Evolutionary conservation across 2,888 invertebrate species (phyloP).

Genomic region (Choristoneura rosaceana): DNA sequence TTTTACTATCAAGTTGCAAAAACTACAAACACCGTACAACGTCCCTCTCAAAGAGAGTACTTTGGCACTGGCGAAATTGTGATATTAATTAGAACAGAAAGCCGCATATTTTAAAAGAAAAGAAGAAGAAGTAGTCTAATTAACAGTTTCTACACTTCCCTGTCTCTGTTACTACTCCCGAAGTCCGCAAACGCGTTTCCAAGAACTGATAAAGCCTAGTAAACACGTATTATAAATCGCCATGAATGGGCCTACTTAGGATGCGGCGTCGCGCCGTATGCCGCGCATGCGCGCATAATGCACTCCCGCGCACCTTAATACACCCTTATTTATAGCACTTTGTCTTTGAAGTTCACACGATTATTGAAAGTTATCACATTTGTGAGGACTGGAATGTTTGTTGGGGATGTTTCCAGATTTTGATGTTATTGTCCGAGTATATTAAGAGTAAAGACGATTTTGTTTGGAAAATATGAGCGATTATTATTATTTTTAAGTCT

Average conservation of each 20-base stretch:
- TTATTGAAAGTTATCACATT: conserved; percentile 43
- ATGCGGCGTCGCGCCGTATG: conserved; percentile 7
- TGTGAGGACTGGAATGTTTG: conserved; percentile 24
- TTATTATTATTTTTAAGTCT: too few relatives aligned
- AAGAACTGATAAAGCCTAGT: conserved; percentile 58
- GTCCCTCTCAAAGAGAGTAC: too few relatives aligned
- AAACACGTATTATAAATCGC: conserved; percentile 67
- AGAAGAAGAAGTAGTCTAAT: too few relatives aligned
- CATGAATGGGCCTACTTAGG: conserved; percentile 69
- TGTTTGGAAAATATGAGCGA: too few relatives aligned
- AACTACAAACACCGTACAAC: too few relatives aligned
- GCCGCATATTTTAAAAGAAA: too few relatives aligned
- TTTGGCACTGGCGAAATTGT: too few relatives aligned
- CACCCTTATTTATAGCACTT: conserved; percentile 62
- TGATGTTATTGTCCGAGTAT: conserved; percentile 29
- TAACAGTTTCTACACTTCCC: not conserved
- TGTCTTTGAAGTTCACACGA: conserved; percentile 57
- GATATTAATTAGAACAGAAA: too few relatives aligned
- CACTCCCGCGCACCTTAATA: conserved; percentile 50
- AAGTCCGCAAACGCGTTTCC: conserved; percentile 50
- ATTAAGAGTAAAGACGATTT: not conserved
- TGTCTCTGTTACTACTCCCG: conserved; percentile 7
- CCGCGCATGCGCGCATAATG: conserved; percentile 44
- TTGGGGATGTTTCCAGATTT: conserved; percentile 14
- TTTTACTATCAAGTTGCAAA: too few relatives aligned